Conservation (phyloP, 92 coral and sea anemone genomes). For the Bergia puertoricense region DNA sequence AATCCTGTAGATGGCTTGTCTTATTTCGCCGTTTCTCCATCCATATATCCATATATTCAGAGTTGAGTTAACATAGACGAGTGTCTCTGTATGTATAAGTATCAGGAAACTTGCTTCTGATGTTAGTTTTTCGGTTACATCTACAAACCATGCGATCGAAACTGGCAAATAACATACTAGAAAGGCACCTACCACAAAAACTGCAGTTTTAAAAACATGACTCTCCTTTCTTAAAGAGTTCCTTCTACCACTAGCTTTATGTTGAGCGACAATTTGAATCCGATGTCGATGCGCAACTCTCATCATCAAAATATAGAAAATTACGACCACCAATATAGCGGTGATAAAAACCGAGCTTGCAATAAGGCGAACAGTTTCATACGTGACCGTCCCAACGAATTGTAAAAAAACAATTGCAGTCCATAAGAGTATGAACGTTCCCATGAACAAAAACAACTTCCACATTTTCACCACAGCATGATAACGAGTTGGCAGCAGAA, state of each 20-base stretch:
- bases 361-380: not conserved
- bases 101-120: not conserved
- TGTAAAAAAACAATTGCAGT: not conserved
- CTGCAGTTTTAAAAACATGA: slow-evolving; percentile 27
- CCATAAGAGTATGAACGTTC: not conserved
- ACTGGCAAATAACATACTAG: slow-evolving; percentile 22
- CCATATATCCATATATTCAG: slow-evolving; percentile 27
- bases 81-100: not conserved
- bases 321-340: not conserved
- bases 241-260: slow-evolving; percentile 25
- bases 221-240: slow-evolving; percentile 17
- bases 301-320: slow-evolving; percentile 26
- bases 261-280: slow-evolving; percentile 37
- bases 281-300: slow-evolving; percentile 29
- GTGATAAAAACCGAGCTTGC: slow-evolving; percentile 10
- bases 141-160: slow-evolving; percentile 22
- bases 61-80: slow-evolving; percentile 24
- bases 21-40: slow-evolving; percentile 34
- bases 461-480: slow-evolving; percentile 24
- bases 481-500: slow-evolving; percentile 27
- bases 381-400: not conserved
- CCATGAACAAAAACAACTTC: slow-evolving; percentile 15
- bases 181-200: slow-evolving; percentile 15
- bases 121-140: not conserved
- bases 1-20: slow-evolving; percentile 3